Conservation (phyloP, 2,888 invertebrate species). For the Drosophila niveifrons region DNA sequence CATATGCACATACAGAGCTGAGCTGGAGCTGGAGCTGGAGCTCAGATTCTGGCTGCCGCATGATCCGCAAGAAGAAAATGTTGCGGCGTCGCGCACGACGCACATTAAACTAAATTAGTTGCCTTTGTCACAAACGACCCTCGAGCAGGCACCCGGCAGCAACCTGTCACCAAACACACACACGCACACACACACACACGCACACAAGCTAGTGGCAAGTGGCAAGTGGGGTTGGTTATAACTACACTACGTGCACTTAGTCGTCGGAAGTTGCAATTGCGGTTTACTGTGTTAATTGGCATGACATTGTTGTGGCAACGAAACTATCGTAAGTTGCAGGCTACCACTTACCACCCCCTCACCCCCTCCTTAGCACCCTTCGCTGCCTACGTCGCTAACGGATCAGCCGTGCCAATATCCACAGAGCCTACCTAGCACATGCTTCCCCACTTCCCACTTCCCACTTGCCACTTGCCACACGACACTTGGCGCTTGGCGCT, state of each 20-base stretch:
- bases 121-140: slow-evolving; percentile 80
- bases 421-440: slow-evolving; percentile 15
- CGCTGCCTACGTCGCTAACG: neutral
- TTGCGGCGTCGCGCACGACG: slow-evolving; percentile 73
- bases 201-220: neutral
- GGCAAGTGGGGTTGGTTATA: slow-evolving; percentile 36
- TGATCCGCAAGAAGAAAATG: slow-evolving; percentile 65
- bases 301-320: slow-evolving; percentile 64
- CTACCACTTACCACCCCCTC: slow-evolving; percentile 1
- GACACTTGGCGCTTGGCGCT: neutral
- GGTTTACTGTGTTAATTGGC: slow-evolving; percentile 78
- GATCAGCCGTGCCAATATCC: slow-evolving; percentile 22
- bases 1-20: neutral
- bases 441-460: slow-evolving; percentile 7
- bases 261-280: slow-evolving; percentile 77
- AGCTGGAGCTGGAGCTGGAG: slow-evolving; percentile 7
- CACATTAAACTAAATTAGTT: slow-evolving; percentile 80
- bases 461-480: slow-evolving; percentile 9
- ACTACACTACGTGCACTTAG: slow-evolving; percentile 71
- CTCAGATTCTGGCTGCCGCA: slow-evolving; percentile 25
- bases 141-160: slow-evolving; percentile 30
- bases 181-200: slow-evolving; percentile 26
- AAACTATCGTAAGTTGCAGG: slow-evolving; percentile 54
- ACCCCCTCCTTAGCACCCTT: neutral
- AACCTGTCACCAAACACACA: slow-evolving; percentile 42